Conservation (phyloP, 2,113 vertebrate species). For the Amblyornis subalaris region DNA sequence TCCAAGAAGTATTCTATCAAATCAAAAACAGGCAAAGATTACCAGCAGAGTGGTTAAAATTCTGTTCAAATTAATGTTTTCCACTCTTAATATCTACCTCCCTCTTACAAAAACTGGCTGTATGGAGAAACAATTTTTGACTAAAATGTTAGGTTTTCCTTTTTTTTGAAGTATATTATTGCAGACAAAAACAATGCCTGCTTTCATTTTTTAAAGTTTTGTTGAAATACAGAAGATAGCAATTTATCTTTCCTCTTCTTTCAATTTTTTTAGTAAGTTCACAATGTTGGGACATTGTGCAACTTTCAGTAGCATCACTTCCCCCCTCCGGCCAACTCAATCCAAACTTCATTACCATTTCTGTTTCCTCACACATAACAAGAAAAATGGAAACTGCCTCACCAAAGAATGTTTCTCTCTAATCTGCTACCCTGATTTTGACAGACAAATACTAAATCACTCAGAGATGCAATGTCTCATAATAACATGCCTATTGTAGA, state of each 20-base stretch:
- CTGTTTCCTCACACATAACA: not conserved
- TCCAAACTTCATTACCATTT: not conserved
- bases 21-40: not conserved
- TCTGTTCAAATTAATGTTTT: not conserved
- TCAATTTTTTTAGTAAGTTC: not conserved
- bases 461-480: not conserved
- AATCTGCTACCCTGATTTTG: not conserved
- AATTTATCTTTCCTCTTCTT: not conserved
- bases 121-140: not conserved
- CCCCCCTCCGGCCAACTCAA: fast-evolving
- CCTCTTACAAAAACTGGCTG: not conserved
- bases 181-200: not conserved
- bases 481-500: not conserved
- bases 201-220: not conserved
- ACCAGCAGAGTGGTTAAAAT: not conserved
- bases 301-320: not conserved
- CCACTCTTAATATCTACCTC: not conserved
- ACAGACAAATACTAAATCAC: not conserved
- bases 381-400: not conserved
- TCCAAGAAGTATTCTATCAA: not conserved
- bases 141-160: not conserved
- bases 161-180: not conserved
- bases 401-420: not conserved
- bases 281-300: not conserved
- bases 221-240: not conserved